Conservation (phyloP, 1,140 invertebrate species). For the Rhagoletis zephyria region DNA sequence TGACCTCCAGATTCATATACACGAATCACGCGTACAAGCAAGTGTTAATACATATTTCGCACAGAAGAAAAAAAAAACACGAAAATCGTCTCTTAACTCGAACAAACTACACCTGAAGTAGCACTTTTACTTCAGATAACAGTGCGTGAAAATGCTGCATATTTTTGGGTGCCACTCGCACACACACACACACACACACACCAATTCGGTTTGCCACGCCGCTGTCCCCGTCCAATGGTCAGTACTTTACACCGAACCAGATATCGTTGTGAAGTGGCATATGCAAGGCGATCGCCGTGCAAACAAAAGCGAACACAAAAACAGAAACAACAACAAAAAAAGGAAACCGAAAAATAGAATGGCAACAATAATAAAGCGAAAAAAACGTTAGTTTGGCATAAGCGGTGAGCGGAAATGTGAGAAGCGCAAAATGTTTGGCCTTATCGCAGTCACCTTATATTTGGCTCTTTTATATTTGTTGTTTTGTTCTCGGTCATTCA, state of each 20-base stretch:
- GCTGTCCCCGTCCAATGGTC: neutral
- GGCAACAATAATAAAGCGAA: constrained; percentile 3
- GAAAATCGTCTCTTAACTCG: constrained; percentile 10
- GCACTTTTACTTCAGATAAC: constrained; percentile 41
- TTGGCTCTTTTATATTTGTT: neutral
- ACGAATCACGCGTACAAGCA: neutral
- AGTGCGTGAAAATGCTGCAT: constrained; percentile 29
- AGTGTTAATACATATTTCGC: neutral
- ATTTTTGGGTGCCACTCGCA: constrained; percentile 9
- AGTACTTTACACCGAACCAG: constrained; percentile 43
- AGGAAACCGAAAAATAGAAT: too few species aligned
- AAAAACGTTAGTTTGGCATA: neutral
- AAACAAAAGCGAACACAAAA: constrained; percentile 29
- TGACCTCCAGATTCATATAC: too few species aligned
- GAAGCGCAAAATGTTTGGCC: constrained; percentile 44
- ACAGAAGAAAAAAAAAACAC: neutral
- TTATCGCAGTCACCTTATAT: constrained; percentile 46
- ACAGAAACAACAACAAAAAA: neutral
- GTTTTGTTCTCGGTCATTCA: neutral
- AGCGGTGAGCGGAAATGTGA: constrained; percentile 17
- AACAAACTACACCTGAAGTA: constrained; percentile 10
- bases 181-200: neutral
- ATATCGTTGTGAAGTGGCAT: constrained; percentile 49
- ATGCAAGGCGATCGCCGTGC: constrained; percentile 20
- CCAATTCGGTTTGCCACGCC: neutral